Evolutionary conservation across 2,113 vertebrate genomes (phyloP), one percentile per base, ranked within the genome.

Genomic region (Sakesphorus luctuosus): DNA sequence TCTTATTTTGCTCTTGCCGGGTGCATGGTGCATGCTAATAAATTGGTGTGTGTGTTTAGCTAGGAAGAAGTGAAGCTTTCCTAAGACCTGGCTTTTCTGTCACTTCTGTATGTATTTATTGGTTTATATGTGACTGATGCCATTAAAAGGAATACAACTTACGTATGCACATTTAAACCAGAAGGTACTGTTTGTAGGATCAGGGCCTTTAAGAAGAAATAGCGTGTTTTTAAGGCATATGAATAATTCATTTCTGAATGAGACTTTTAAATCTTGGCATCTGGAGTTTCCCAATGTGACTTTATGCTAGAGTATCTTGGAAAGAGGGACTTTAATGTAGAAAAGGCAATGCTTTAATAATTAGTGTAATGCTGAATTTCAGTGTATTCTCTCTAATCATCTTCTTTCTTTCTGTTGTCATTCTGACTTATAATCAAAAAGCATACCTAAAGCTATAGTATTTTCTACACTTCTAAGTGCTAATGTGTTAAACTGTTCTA

Each of bases 401-500:
- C 10, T 38, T n/a, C 76, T 90, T 58, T 84, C 53, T 67, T 85
- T 76, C 19, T 77, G 29, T 77, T 35, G 9, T 66, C 61, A 65
- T 18, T 76, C 67, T 91, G 93, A 72, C 94, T 91, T 91, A 53
- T 89, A 69, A 83, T 72, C 38, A 69, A 89, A 91, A 93, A 62
- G 36, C 44, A 66, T 66, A 94, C 61, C 71, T 95, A 72, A 93
- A 89, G n/a, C 92, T 95, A 44, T 35, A 80, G 50, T 79, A 88
- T 86, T 93, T 96, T 96, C 89, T 93, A 74, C 33, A 46, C 69
- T 85, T 93, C 20, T 78, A 96, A 95, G 83, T 95, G 90, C 49
- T 97, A 93, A 96, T 86, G 46, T 90, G 72, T 93, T 94, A 91
- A 97, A 96, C 46, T 65, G 13, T 94, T 96, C 84, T 96, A 89